phyloP scores from a whole-genome alignment of 2,113 vertebrate genomes.

The Rostratula benghalensis region DNA sequence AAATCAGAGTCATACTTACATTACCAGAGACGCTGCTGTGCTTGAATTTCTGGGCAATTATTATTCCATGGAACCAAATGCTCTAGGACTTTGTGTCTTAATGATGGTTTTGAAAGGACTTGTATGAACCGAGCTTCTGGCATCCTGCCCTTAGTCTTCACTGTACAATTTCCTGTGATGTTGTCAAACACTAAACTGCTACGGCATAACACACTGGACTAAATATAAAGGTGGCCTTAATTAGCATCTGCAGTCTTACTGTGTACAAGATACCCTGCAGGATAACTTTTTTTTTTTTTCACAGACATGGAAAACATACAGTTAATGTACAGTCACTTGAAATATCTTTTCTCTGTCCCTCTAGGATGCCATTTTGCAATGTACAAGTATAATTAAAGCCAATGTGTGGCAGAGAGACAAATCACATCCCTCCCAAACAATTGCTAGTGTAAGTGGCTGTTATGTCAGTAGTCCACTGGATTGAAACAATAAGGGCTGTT shows the following conservation, averaged over 20 bases:
- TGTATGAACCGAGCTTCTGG: neutral
- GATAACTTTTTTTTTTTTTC: neutral
- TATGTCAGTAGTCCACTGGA: neutral
- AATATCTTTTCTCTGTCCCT: neutral
- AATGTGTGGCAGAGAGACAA: neutral
- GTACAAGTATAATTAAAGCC: slow-evolving; percentile 46
- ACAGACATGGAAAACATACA: neutral
- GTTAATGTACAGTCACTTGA: neutral
- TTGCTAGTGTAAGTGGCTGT: neutral
- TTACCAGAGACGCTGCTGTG: neutral
- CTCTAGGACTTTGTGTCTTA: neutral
- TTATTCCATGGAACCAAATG: neutral
- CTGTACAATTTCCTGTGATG: slow-evolving; percentile 30
- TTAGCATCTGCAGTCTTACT: neutral
- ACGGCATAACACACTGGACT: slow-evolving; percentile 25
- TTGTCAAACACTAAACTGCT: slow-evolving; percentile 56
- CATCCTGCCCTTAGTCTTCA: neutral
- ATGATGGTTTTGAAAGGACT: neutral
- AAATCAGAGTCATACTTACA: neutral
- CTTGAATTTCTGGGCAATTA: neutral
- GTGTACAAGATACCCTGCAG: neutral
- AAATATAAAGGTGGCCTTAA: neutral
- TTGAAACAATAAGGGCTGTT: neutral
- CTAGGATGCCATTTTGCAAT: slow-evolving; percentile 58
- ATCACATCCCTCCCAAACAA: neutral